Percentiles rank a stretch among this genome's conserved stretches.
These are phyloP conservation scores for Palythoa caribaeorum DNA, from an alignment of 92 coral and sea anemone genomes.

Conservation along the genomic window DNA sequence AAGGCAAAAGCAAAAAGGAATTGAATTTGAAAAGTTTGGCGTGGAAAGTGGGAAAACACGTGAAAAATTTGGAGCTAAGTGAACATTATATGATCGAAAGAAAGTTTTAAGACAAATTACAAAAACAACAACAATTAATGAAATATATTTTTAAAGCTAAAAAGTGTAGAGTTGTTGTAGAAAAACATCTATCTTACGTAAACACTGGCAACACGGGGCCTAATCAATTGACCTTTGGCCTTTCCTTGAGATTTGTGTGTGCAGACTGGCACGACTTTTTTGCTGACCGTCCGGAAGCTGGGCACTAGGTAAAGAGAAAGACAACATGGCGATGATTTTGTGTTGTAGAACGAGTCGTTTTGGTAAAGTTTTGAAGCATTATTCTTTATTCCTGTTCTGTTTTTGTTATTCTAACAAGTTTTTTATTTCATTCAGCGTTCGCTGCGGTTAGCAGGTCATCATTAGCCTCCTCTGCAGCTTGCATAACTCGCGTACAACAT, in stretches of 20 bases:
- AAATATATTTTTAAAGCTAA: no score
- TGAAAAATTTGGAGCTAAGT: no score
- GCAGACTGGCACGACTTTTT: slow-evolving; percentile 20
- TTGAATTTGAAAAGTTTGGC: no score
- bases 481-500: slow-evolving; percentile 70
- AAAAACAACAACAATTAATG: no score
- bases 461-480: slow-evolving; percentile 70
- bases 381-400: neutral
- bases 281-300: slow-evolving; percentile 33
- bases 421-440: slow-evolving; percentile 11
- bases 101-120: no score
- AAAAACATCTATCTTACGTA: no score
- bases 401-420: neutral
- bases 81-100: no score
- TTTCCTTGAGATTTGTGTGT: neutral
- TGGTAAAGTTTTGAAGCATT: neutral
- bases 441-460: slow-evolving; percentile 55
- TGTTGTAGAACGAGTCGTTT: slow-evolving; percentile 61
- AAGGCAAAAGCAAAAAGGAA: no score
- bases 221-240: neutral
- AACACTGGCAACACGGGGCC: no score
- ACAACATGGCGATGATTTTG: slow-evolving; percentile 87
- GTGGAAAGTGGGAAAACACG: no score
- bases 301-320: neutral
- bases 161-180: no score